These are phyloP conservation scores for Ammodytes marinus DNA, from an alignment of 2,113 vertebrate genomes.

Conservation along the genomic window DNA sequence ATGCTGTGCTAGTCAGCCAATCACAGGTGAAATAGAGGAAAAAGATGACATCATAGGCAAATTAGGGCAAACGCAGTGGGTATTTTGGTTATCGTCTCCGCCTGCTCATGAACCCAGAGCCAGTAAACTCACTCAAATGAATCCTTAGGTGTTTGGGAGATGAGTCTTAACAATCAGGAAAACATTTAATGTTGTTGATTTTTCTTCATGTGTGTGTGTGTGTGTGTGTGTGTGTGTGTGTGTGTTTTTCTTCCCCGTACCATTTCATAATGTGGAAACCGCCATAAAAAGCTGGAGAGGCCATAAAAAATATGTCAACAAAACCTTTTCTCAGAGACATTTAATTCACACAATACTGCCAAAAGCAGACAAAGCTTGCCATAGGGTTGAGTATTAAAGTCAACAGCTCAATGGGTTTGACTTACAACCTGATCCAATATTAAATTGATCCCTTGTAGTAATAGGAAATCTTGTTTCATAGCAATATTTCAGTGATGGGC, in stretches of 20 bases:
- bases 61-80: conserved; percentile 83
- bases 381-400: too few species aligned
- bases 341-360: neutral
- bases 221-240: too few species aligned
- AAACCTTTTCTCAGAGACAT: neutral
- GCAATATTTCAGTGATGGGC: neutral
- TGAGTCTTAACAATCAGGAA: neutral
- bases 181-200: neutral
- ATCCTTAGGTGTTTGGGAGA: neutral
- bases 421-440: neutral
- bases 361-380: neutral
- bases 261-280: neutral
- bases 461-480: neutral
- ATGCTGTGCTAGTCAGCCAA: conserved; percentile 91
- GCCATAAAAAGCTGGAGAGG: neutral
- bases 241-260: too few species aligned
- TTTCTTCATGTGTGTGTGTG: too few species aligned
- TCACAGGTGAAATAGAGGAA: conserved; percentile 79
- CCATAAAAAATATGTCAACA: neutral
- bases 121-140: neutral
- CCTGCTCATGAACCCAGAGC: conserved; percentile 39
- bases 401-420: neutral
- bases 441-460: neutral
- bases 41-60: conserved; percentile 96
- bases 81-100: conserved; percentile 78